phyloP scores from a whole-genome alignment of 1,140 invertebrate genomes.

The Papilio xuthus region DNA sequence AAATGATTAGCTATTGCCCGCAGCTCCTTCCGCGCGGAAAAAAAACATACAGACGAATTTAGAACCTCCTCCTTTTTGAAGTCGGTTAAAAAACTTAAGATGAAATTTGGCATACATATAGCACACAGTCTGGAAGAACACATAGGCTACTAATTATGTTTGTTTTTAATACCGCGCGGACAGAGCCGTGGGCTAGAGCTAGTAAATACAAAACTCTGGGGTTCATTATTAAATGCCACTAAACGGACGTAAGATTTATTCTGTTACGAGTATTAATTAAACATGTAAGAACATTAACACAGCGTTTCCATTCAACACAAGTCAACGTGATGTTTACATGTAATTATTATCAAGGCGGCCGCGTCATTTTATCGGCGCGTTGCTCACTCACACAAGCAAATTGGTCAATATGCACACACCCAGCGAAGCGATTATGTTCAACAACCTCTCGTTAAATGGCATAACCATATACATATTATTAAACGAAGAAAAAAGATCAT shows the following conservation, averaged over 20 bases:
- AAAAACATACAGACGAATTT: too few relatives aligned
- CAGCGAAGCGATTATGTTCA: slow-evolving; percentile 36
- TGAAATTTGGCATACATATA: too few relatives aligned
- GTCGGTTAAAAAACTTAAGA: too few relatives aligned
- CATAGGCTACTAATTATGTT: too few relatives aligned
- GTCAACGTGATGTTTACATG: slow-evolving; percentile 47
- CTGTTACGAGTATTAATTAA: not conserved
- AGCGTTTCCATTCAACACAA: slow-evolving; percentile 10
- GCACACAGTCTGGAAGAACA: too few relatives aligned
- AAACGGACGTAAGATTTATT: not conserved
- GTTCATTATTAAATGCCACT: not conserved
- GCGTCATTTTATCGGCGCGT: slow-evolving; percentile 50
- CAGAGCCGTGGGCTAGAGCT: too few relatives aligned
- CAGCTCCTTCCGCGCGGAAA: too few relatives aligned
- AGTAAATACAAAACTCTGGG: not conserved
- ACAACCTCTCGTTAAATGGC: slow-evolving; percentile 10
- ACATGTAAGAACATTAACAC: not conserved
- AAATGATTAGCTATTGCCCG: too few relatives aligned
- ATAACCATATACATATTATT: not conserved
- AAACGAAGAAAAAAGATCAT: not conserved
- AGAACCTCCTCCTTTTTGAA: too few relatives aligned
- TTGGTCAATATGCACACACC: slow-evolving; percentile 44
- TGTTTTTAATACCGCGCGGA: too few relatives aligned
- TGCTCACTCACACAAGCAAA: slow-evolving; percentile 46
- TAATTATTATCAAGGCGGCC: slow-evolving; percentile 53